Base-by-base conservation (phyloP, 2,113 vertebrate genomes). In the Prietella phreatophila region DNA sequence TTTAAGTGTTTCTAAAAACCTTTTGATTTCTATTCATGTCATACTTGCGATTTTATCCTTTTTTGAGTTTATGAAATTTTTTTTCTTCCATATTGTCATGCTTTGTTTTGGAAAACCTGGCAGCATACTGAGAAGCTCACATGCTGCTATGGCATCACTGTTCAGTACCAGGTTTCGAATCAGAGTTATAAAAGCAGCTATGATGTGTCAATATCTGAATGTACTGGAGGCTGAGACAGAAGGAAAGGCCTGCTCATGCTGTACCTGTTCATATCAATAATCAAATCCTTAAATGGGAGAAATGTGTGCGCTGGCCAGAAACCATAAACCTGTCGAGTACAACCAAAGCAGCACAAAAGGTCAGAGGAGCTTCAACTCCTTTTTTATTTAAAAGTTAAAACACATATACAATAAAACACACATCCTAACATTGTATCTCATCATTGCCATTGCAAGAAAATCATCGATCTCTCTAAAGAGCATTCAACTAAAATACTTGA, bases 331-430 rank as follows among this genome's bases (percentile, higher is more conserved):
- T 75, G 67, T 47, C 56, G 20, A 75, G 53, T 42, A 25, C 55
- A 83, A 87, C 25, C 14, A 82, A 56, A 75, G n/a, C 55, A 20
- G 60, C 30, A 87, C 81, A 83, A 47, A 78, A 33, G 55, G 67
- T 53, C 90, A 86, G 85, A 92, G 91, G 73, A 78, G 89, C 75
- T 89, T 89, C 86, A 89, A 60, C 88, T 92, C 89, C 65, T 30
- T 27, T 36, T 92, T 89, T n/a, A 83, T 89, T 83, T 83, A 75
- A 90, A 85, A 36, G 60, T 14, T 50, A 50, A 50, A 47, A 76
- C 50, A 42, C 11, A 50, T 76, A 50, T 27, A 15, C 22, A 76
- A 27, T 25, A 76, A 50, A 25, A 9, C 69, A 67, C 65, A 30
- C 14, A 15, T 14, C 13, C 63, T 67, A 30, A 15, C 65, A 33